A percentile compares a stretch with the other conserved stretches of the same genome.
phyloP scores from a whole-genome alignment of 2,797 vertebrate species.

The Pterois miles region DNA sequence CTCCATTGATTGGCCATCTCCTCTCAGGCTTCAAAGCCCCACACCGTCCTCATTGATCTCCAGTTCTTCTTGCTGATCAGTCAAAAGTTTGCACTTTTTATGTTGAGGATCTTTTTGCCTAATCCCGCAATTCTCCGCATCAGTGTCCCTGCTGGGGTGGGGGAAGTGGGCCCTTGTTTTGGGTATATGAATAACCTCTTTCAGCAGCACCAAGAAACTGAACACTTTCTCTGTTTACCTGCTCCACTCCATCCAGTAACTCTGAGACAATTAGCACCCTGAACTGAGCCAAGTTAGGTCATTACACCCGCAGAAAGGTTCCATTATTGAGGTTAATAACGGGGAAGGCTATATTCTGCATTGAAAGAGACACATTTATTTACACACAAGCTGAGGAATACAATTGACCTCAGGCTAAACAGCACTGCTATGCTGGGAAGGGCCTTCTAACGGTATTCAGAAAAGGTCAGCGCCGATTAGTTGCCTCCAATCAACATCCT shows the following conservation, averaged over 20 bases:
- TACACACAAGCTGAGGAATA: conserved; percentile 37
- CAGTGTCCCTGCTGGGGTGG: not conserved
- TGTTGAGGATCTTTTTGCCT: conserved; percentile 31
- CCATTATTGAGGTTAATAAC: conserved; percentile 65
- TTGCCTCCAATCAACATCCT: conserved; percentile 44
- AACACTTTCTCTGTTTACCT: conserved; percentile 35
- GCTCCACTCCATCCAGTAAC: conserved; percentile 9
- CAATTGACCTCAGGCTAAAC: conserved; percentile 60
- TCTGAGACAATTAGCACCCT: conserved; percentile 52
- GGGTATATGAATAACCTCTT: not conserved
- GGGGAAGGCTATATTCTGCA: conserved; percentile 29
- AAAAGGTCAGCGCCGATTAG: conserved; percentile 52
- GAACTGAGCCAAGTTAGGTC: conserved; percentile 53
- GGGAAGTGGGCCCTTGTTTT: not conserved
- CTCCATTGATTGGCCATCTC: conserved; percentile 70
- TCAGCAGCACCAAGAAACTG: conserved; percentile 14
- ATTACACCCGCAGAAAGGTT: conserved; percentile 41
- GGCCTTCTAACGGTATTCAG: conserved; percentile 7
- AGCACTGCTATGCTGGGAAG: conserved; percentile 12
- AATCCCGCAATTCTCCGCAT: conserved; percentile 24
- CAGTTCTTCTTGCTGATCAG: conserved; percentile 61
- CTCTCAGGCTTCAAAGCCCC: conserved; percentile 69
- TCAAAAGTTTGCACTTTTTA: conserved; percentile 62
- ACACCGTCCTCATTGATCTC: conserved; percentile 66
- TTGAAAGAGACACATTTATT: conserved; percentile 44